These are phyloP conservation scores for Epirrhoe alternata DNA, from an alignment of 2,888 invertebrate species.

Conservation along the genomic window DNA sequence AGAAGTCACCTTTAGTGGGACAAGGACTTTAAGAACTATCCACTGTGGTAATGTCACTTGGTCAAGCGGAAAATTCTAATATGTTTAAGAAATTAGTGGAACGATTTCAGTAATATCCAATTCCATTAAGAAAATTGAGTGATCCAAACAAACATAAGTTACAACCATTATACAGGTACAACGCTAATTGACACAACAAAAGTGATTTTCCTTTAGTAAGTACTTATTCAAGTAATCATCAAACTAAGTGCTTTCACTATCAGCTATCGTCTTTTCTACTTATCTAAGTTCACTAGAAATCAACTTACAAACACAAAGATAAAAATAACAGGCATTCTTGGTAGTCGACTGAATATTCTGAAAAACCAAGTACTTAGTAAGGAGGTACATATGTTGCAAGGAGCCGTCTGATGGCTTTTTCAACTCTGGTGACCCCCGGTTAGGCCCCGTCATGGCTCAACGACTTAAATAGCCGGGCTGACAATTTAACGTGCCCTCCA, in stretches of 20 bases:
- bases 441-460: too few relatives aligned
- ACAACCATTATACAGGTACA: constrained; percentile 30
- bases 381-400: too few relatives aligned
- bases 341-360: not conserved
- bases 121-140: constrained; percentile 29
- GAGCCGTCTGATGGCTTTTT: too few relatives aligned
- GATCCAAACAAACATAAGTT: constrained; percentile 29
- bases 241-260: not conserved
- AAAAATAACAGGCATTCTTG: not conserved
- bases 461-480: too few relatives aligned
- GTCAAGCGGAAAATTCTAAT: too few relatives aligned
- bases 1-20: too few relatives aligned
- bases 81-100: not conserved
- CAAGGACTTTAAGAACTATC: too few relatives aligned
- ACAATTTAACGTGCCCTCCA: too few relatives aligned
- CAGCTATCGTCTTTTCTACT: not conserved
- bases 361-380: too few relatives aligned
- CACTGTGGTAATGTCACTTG: too few relatives aligned
- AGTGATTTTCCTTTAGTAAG: not conserved
- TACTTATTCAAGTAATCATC: not conserved
- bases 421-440: too few relatives aligned
- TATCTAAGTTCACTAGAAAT: not conserved
- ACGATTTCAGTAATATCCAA: constrained; percentile 45
- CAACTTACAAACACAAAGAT: too few relatives aligned
- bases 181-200: not conserved